Evolutionary conservation across 2,888 invertebrate species (phyloP), one percentile per base, ranked within the genome.

Genomic region (Pristionchus japonicus): DNA sequence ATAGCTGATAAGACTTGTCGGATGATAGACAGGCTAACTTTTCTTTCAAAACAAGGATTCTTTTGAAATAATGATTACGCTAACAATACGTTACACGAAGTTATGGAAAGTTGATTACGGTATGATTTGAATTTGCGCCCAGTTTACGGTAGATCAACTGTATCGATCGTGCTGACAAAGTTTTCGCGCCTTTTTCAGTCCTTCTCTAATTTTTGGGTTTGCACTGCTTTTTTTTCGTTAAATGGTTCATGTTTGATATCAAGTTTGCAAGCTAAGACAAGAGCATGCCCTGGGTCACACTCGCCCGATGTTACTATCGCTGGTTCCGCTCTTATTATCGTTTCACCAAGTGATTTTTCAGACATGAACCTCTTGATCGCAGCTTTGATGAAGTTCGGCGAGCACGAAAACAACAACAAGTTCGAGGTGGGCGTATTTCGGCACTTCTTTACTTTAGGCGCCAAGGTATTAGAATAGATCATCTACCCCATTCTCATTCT

Each of bases 21-120:
- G 11, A 37, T 70, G 70, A 70, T 37, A 37, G 70, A 70, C 70
- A 70, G 70, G 70, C 70, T 37, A 70, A 70, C 70, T 70, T 9
- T 1, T 23, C 6, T 70, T 70, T 70, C 37, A 57, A 57, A 57
- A 57, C 37, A 70, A 37, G 3, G 17, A 15, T 4, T 37, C 23
- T 67, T 70, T 70, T 23, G 70, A 70, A 70, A 70, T 31, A 20
- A 37, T n/a, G n/a, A n/a, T 64, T 34, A 64, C 11, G 20, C n/a
- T n/a, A n/a, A n/a, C n/a, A n/a, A n/a, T n/a, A n/a, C n/a, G n/a
- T n/a, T n/a, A n/a, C n/a, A n/a, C n/a, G n/a, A 1, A 27, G 27
- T n/a, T 15, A 64, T 64, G 7, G 64, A 67, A 34, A 17, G 43
- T 11, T 2, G 70, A 70, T 4, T 70, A 70, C 70, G 70, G 70